Evolutionary conservation across 2,888 invertebrate species (phyloP).

Genomic region (Amiota mariae): DNA sequence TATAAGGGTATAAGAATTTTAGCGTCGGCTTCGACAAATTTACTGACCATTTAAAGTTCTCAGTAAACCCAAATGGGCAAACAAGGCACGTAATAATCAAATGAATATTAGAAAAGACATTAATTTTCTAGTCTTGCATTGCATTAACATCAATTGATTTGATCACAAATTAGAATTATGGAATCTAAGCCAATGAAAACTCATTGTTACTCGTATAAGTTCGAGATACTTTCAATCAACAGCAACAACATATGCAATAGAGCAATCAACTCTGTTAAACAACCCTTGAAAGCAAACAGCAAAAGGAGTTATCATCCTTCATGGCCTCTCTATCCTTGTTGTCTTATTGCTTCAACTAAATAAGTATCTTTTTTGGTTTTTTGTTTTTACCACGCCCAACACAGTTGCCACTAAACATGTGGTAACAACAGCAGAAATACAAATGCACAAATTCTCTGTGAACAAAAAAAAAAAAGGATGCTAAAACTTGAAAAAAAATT

Average conservation of each 20-base stretch:
- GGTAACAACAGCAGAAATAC: constrained; percentile 6
- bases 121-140: background rate
- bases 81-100: background rate
- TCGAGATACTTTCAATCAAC: background rate
- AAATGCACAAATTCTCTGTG: background rate
- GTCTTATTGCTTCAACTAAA: background rate
- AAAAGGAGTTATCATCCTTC: background rate
- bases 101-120: constrained; percentile 6
- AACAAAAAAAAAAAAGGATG: constrained; percentile 16
- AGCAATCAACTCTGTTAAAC: background rate
- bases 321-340: background rate
- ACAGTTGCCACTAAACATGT: constrained; percentile 7
- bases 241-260: constrained; percentile 17
- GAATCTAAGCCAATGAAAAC: background rate
- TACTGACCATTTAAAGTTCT: constrained; percentile 17
- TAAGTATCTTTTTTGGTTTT: no score
- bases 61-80: background rate
- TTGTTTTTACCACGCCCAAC: background rate
- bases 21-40: constrained; percentile 41
- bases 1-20: constrained; percentile 39
- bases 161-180: background rate
- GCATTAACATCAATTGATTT: no score
- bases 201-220: background rate
- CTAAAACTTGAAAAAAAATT: constrained; percentile 29
- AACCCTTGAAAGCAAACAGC: constrained; percentile 15